Base-by-base conservation (phyloP, 2,113 vertebrate genomes). In the Tichodroma muraria region DNA sequence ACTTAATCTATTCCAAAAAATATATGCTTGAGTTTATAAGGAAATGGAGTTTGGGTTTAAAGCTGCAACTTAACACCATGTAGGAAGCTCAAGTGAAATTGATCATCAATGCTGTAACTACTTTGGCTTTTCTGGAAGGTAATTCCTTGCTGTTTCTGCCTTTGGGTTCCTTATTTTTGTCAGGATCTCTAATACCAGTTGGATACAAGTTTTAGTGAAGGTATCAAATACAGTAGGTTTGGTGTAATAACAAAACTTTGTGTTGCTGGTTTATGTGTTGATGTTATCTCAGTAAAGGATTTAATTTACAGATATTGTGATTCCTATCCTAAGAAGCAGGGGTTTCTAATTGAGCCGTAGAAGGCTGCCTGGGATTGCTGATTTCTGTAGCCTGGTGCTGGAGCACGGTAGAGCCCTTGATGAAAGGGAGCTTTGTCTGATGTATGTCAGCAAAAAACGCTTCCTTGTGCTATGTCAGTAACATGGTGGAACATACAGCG, bases 391-490 rank as follows among this genome's bases (percentile, higher is more conserved):
- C 70, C 40, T 89, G 75, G 47, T 77, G 45, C 23, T 91, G 0
- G 6, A 54, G 64, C 79, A 38, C 2, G 5, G 65, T 16, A 54
- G 75, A 71, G 42, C 68, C n/a, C 37, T 68, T 28, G 63, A 61
- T 95, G 80, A 95, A 93, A 84, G 65, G 65, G 50, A 78, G 53
- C 88, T 94, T 94, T 95, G 90, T 93, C 47, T 87, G 10, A 30
- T 64, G 61, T 66, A 49, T 69, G 71, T 90, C 64, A 76, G 77
- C 31, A 77, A 77, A 75, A 85, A 72, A 44, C 2, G 50, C 49
- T 53, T 49, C 25, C 63, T 89, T 72, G 52, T 15, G 13, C 52
- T 78, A 6, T 90, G 78, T 95, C 78, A 94, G 53, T 77, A 92
- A 82, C 40, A 11, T 72, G 83, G 60, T 79, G 72, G 75, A 90